Base-by-base conservation (phyloP, 2,888 invertebrate genomes). In the Agrochola lota region DNA sequence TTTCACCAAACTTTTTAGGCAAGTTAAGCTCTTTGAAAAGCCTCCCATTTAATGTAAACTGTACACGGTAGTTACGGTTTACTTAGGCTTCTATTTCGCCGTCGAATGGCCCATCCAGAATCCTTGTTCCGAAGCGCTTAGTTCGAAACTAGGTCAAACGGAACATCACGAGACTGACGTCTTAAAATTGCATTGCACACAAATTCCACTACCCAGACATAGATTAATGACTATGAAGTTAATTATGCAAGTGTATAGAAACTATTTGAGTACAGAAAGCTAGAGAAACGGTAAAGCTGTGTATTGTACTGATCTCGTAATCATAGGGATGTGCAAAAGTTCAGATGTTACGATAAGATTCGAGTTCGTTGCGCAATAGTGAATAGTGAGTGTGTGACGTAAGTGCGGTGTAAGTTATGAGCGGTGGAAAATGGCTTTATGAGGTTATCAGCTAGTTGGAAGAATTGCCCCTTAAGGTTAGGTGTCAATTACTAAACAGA, bases 341-440 rank as follows among this genome's bases (percentile, higher is more conserved):
- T 95, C 93, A 94, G 92, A 93, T 91, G 90, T 89, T 91, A 86
- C 90, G 93, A 94, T 93, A 92, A 93, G 92, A 92, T 93, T 91
- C 85, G 80, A 84, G 85, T 91, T 91, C 87, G 89, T 94, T 94
- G 91, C 92, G 89, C 90, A 93, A 91, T 90, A 80, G 80, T 86
- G 81, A 57, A 60, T 87, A 86, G 82, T 83, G 85, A 81, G 81
- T 84, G 81, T 81, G 74, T 78, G 64, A 63, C 55, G 71, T 80
- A 40, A 72, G n/a, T 60, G 63, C 81, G 88, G 85, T 80, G 9
- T 71, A 84, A 87, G 83, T 81, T 49, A 70, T 35, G 49, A 72
- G 80, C 64, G 74, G 6, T 67, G 30, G 35, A 15, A 26, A 64
- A 52, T 11, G 8, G 26, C 11, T 46, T 70, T 66, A 43, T 52